Conservation (phyloP, 2,797 vertebrate species). For the Coreius guichenoti region DNA sequence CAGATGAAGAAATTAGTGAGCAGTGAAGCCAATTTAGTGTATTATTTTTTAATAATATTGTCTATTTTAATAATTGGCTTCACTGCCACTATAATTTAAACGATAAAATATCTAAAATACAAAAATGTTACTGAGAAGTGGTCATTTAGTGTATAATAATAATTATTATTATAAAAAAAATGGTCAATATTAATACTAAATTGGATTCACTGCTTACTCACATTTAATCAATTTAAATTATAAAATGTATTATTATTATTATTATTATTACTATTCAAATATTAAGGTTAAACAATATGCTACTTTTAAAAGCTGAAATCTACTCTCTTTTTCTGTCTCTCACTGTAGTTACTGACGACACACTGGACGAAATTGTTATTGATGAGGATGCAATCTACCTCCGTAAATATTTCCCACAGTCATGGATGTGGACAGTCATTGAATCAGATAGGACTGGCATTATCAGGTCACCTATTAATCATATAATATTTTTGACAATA, state of each 20-base stretch:
- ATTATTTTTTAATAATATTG: background rate
- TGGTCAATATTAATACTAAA: background rate
- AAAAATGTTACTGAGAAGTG: background rate
- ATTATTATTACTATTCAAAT: background rate
- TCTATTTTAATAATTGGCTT: background rate
- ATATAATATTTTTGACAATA: background rate
- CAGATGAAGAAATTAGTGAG: background rate
- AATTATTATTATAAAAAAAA: background rate
- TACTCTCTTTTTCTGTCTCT: background rate
- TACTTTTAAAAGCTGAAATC: background rate
- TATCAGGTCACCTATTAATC: slow-evolving; percentile 65
- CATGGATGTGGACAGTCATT: slow-evolving; percentile 73
- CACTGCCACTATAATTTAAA: background rate
- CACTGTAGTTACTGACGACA: slow-evolving; percentile 11
- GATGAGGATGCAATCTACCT: slow-evolving; percentile 64
- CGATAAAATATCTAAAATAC: background rate
- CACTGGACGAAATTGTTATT: slow-evolving; percentile 61
- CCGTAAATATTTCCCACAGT: slow-evolving; percentile 75
- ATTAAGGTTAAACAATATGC: background rate
- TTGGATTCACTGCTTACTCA: background rate
- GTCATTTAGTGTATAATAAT: background rate
- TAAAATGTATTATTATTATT: background rate
- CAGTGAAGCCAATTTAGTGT: background rate
- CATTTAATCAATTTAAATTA: background rate
- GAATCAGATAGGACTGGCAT: slow-evolving; percentile 59